Percentiles rank a stretch among this genome's conserved stretches.
These are phyloP conservation scores for Limnephilus rhombicus DNA, from an alignment of 2,888 invertebrate genomes.

Conservation along the genomic window DNA sequence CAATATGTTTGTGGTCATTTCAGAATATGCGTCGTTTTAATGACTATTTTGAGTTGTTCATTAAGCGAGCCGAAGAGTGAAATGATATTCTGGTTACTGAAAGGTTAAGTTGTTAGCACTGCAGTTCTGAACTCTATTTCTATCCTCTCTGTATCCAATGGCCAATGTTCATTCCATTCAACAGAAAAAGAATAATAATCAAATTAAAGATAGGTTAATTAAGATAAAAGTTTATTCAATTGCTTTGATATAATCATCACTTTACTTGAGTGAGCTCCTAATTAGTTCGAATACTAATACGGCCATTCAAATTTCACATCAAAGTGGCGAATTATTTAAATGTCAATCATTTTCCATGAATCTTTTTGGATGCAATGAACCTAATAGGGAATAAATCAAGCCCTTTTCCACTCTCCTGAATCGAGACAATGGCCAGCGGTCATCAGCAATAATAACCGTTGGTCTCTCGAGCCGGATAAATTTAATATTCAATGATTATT, in stretches of 20 bases:
- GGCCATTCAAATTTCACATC: not conserved
- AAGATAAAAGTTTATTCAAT: no score
- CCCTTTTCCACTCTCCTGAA: not conserved
- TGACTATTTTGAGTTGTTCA: no score
- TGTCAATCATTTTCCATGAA: not conserved
- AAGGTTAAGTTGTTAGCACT: not conserved
- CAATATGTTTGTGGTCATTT: not conserved
- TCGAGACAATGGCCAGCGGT: not conserved
- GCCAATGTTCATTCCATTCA: no score
- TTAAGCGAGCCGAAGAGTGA: not conserved
- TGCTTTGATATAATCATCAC: no score
- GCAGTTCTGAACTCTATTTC: not conserved
- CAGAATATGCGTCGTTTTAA: not conserved
- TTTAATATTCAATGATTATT: not conserved
- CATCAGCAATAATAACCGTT: not conserved
- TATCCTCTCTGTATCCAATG: not conserved
- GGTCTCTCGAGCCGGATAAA: not conserved
- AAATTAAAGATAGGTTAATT: no score
- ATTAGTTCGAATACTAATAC: not conserved
- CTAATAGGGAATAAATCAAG: not conserved
- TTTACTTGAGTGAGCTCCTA: no score
- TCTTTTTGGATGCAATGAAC: not conserved
- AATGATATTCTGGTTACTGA: not conserved
- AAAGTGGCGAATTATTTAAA: not conserved
- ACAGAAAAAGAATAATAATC: no score